Conservation (phyloP, 2,888 invertebrate species). For the Scaptodrosophila latifasciaeformis region DNA sequence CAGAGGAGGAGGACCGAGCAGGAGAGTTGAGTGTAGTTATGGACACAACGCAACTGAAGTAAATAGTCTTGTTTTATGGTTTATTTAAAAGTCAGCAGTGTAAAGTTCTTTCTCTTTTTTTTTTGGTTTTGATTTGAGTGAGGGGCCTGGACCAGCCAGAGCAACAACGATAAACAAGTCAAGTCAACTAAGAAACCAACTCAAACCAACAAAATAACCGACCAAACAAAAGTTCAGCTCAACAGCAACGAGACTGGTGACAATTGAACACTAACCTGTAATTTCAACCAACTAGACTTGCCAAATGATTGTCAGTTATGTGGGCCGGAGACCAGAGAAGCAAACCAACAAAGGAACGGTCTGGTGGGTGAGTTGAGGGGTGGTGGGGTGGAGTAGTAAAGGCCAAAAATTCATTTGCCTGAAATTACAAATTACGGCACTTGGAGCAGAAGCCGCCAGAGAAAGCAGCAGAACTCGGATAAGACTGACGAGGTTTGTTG, state of each 20-base stretch:
- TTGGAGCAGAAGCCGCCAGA: slow-evolving; percentile 36
- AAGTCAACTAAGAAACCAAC: slow-evolving; percentile 17
- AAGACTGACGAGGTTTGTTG: not conserved
- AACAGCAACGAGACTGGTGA: slow-evolving; percentile 22
- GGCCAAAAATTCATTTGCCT: slow-evolving; percentile 65
- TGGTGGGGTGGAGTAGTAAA: slow-evolving; percentile 9
- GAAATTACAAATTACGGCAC: slow-evolving; percentile 68
- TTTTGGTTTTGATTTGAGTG: no score
- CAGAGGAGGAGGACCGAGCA: slow-evolving; percentile 28
- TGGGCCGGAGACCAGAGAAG: not conserved
- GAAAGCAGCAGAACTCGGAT: not conserved
- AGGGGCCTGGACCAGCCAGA: not conserved
- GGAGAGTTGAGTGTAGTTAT: slow-evolving; percentile 43
- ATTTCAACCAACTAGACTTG: slow-evolving; percentile 41
- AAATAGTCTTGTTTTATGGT: slow-evolving; percentile 67
- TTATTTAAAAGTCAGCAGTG: slow-evolving; percentile 57
- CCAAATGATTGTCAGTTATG: slow-evolving; percentile 46
- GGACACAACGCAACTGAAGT: slow-evolving; percentile 63
- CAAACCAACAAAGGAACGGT: no score
- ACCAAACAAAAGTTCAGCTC: not conserved
- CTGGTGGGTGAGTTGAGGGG: not conserved
- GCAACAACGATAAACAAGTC: slow-evolving; percentile 41
- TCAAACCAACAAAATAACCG: slow-evolving; percentile 2
- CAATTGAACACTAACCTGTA: slow-evolving; percentile 56
- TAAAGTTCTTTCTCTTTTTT: slow-evolving; percentile 13